These are phyloP conservation scores for Conus canariensis DNA, from an alignment of 2,888 invertebrate species.

Conservation along the genomic window DNA sequence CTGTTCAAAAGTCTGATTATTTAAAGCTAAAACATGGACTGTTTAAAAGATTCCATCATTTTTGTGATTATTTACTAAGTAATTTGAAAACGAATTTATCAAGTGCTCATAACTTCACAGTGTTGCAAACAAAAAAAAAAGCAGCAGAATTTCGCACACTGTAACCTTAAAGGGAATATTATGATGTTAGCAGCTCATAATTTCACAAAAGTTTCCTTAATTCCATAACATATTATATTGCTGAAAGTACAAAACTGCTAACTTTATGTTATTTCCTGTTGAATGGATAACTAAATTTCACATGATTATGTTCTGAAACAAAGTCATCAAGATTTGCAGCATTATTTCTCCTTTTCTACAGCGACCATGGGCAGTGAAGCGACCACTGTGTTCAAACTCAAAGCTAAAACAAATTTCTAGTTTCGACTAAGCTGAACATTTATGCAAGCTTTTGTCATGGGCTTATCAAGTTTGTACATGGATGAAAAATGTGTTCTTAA, in stretches of 20 bases:
- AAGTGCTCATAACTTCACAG: too few species aligned
- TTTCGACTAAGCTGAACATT: background rate
- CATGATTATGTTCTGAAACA: background rate
- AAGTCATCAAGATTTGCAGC: background rate
- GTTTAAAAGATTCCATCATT: too few species aligned
- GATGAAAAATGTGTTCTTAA: background rate
- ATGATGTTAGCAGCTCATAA: too few species aligned
- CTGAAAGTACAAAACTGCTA: background rate
- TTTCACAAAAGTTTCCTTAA: too few species aligned
- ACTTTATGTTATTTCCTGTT: background rate
- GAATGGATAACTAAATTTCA: background rate
- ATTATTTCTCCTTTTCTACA: background rate
- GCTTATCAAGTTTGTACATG: background rate
- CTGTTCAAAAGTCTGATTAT: background rate
- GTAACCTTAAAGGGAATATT: too few species aligned
- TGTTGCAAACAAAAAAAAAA: too few species aligned
- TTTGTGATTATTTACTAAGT: too few species aligned
- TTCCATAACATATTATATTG: background rate
- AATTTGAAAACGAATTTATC: too few species aligned
- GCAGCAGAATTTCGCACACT: too few species aligned
- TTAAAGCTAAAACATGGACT: too few species aligned
- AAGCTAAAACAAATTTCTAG: background rate
- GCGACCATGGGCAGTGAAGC: background rate
- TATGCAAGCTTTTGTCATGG: too few species aligned
- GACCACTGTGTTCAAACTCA: background rate